Evolutionary conservation across 2,888 invertebrate species (phyloP), one percentile per base, ranked within the genome.

Genomic region (Cybosia mesomella): DNA sequence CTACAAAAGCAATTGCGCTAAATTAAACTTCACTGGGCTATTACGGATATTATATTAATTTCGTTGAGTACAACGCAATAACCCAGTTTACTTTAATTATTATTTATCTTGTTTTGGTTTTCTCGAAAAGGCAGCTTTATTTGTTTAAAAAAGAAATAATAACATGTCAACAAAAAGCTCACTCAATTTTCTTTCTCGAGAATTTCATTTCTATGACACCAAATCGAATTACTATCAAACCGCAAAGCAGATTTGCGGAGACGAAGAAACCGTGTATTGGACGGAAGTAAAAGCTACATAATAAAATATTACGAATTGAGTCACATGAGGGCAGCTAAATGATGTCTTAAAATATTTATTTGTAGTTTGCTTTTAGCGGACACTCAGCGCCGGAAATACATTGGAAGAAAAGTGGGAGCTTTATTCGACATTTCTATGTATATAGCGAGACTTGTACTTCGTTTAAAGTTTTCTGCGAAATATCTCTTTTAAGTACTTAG

Each of bases 311-410:
- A 79, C 74, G 81, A 80, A 84, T 80, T 81, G 81, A 72, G 81
- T 80, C 79, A 79, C 74, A 81, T 76, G 71, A 76, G 73, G 68
- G 65, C 75, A 71, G 79, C 74, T 79, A 83, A 86, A 84, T 85
- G 85, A 76, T 83, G 75, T 80, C 76, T 74, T 82, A 81, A 82
- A 81, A 84, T 84, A 86, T 86, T 84, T 86, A 86, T 86, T 83
- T 85, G 83, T 83, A 79, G 78, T 80, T 82, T 76, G 85, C 86
- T 86, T 83, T 86, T 85, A 86, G 84, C 79, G 78, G 77, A 82
- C 84, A 85, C 86, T 86, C 75, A 67, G 72, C 70, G 73, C 68
- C 80, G 84, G 84, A 85, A 83, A 82, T 75, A 78, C 79, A 74
- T 77, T 73, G 72, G 60, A 64, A 74, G 79, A 70, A 76, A 79